phyloP scores from a whole-genome alignment of 1,140 invertebrate species.

The Trypoxylus dichotomus region DNA sequence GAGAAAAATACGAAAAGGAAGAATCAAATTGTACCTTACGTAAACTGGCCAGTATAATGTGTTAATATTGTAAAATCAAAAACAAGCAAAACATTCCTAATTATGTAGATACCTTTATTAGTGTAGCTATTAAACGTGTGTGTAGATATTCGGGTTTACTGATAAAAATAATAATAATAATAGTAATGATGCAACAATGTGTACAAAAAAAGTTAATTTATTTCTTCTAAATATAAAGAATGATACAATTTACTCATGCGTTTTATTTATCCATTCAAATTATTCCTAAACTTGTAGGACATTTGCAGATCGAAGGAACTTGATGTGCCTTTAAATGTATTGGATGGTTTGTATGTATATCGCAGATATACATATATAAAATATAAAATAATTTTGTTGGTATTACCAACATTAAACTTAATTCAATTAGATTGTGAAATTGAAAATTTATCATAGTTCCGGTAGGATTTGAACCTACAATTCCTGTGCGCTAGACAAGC shows the following conservation, averaged over 20 bases:
- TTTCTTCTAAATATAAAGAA: background rate
- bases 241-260: background rate
- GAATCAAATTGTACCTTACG: background rate
- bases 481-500: no score
- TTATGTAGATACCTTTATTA: background rate
- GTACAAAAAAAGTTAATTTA: conserved; percentile 8
- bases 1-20: background rate
- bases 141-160: conserved; percentile 2
- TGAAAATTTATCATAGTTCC: no score
- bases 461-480: no score
- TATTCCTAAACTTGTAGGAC: no score
- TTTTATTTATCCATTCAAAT: background rate
- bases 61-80: background rate
- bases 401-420: no score
- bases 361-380: no score
- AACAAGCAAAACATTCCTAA: conserved; percentile 2
- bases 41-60: background rate
- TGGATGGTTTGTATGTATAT: no score
- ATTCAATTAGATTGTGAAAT: no score
- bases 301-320: no score
- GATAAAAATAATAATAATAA: background rate
- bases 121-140: background rate
- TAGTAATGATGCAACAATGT: background rate
- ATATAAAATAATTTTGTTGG: no score
- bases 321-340: no score